phyloP scores from a whole-genome alignment of 1,140 invertebrate species.

The Drosophila leontia region DNA sequence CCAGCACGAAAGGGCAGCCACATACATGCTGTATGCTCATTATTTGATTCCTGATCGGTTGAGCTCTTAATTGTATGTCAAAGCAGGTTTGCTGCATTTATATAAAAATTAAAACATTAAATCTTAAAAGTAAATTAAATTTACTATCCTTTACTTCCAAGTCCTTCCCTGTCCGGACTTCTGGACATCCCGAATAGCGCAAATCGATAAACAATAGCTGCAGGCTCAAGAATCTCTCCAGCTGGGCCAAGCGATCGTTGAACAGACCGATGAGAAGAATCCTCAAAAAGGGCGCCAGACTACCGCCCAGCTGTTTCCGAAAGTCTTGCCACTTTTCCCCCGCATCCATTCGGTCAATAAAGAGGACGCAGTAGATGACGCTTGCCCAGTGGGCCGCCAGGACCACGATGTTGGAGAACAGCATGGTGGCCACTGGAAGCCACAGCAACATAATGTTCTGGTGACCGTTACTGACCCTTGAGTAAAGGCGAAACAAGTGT shows the following conservation, averaged over 20 bases:
- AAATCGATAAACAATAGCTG: conserved; percentile 18
- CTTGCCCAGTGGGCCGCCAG: not conserved
- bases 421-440: conserved; percentile 25
- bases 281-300: conserved; percentile 14
- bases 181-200: not conserved
- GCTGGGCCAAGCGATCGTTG: conserved; percentile 12
- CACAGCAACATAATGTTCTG: conserved; percentile 7
- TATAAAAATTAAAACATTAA: not conserved
- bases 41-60: conserved; percentile 27
- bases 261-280: conserved; percentile 17
- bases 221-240: conserved; percentile 4
- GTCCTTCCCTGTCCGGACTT: too few species aligned
- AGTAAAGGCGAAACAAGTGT: conserved; percentile 1
- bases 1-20: conserved; percentile 14
- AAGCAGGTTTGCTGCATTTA: conserved; percentile 4
- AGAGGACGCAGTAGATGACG: conserved; percentile 11
- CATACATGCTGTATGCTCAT: conserved; percentile 22
- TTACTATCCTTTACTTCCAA: not conserved
- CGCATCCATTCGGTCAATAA: not conserved
- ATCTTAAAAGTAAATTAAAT: not conserved
- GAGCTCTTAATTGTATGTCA: conserved; percentile 6
- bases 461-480: conserved; percentile 17
- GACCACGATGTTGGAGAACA: conserved; percentile 14
- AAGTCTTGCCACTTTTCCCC: conserved; percentile 3
- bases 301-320: not conserved